phyloP scores from a whole-genome alignment of 2,797 vertebrate species.

The Parauchenoglanis punctatus region DNA sequence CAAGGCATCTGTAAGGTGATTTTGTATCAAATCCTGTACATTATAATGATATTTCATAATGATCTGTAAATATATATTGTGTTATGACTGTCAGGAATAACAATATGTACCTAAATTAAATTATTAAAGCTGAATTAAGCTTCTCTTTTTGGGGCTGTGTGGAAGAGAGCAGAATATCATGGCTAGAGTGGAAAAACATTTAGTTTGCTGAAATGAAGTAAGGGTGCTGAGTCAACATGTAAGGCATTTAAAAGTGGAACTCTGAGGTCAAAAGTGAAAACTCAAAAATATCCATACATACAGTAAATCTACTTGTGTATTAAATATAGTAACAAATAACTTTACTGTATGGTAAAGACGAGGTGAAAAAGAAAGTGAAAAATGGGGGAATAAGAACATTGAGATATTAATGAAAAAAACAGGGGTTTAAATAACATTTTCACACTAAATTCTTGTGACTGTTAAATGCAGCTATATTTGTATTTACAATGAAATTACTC shows the following conservation, averaged over 20 bases:
- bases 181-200: background rate
- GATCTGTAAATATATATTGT: conserved; percentile 84
- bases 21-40: conserved; percentile 85
- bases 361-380: background rate
- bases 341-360: background rate
- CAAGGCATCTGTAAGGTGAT: conserved; percentile 79
- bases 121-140: conserved; percentile 82
- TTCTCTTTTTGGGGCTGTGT: conserved; percentile 58
- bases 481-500: conserved; percentile 5
- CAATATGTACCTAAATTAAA: conserved; percentile 85
- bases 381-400: background rate
- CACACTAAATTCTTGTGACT: background rate
- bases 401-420: conserved; percentile 5
- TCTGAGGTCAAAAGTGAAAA: background rate
- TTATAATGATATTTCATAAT: conserved; percentile 85
- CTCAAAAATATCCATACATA: background rate
- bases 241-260: conserved; percentile 20
- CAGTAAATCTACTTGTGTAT: background rate
- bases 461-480: background rate
- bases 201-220: background rate
- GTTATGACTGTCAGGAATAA: conserved; percentile 84
- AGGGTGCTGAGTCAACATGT: background rate
- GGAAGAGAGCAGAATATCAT: background rate
- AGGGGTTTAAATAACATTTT: conserved; percentile 8
- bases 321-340: conserved; percentile 4